Evolutionary conservation across 1,140 invertebrate species (phyloP).

Genomic region (Caenorhabditis tropicalis): DNA sequence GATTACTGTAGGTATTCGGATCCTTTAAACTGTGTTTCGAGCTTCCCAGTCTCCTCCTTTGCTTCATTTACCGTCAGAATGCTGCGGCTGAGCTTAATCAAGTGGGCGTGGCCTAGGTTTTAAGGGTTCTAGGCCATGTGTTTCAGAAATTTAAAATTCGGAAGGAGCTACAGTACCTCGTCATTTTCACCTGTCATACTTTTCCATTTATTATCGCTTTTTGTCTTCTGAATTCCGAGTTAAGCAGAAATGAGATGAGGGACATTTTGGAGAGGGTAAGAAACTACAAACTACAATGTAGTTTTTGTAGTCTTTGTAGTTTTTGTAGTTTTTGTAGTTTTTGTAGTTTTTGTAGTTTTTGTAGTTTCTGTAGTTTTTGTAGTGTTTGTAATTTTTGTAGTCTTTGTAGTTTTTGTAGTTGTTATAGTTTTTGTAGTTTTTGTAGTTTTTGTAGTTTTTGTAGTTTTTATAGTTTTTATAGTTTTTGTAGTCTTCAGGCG

Average conservation of each 20-base stretch:
- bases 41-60: not conserved
- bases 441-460: too few relatives aligned
- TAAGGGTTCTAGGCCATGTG: not conserved
- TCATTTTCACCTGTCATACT: conserved; percentile 1
- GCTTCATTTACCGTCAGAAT: conserved; percentile 1
- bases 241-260: not conserved
- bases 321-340: too few relatives aligned
- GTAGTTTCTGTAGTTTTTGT: too few relatives aligned
- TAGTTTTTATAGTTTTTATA: not conserved
- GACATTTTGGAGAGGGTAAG: not conserved
- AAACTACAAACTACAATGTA: not conserved
- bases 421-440: too few relatives aligned
- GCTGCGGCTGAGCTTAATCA: not conserved
- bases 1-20: not conserved
- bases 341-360: too few relatives aligned
- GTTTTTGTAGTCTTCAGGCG: not conserved
- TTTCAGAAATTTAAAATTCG: not conserved
- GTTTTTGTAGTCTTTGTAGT: not conserved
- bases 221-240: not conserved
- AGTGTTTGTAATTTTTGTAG: too few relatives aligned
- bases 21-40: not conserved
- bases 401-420: too few relatives aligned
- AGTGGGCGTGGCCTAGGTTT: not conserved
- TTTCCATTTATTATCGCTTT: not conserved
- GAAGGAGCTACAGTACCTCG: not conserved